Evolutionary conservation across 1,140 invertebrate genomes (phyloP).

Genomic region (Venturia canescens): DNA sequence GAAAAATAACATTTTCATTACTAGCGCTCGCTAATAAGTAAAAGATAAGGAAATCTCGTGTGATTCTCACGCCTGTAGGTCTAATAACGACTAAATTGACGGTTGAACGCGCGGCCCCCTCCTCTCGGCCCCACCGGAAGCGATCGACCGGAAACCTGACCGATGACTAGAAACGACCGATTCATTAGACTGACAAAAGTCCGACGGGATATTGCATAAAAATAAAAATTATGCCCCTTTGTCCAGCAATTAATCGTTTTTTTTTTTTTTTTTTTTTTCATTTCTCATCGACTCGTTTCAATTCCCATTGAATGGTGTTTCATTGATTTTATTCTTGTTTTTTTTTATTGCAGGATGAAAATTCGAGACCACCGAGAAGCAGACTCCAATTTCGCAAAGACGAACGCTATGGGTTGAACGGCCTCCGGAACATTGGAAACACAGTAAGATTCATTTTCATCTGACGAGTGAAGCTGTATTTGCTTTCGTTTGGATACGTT

Average conservation of each 20-base stretch:
- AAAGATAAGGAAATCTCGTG: no score
- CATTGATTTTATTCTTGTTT: conserved; percentile 24
- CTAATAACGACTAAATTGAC: conserved; percentile 31
- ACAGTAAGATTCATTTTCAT: conserved; percentile 79
- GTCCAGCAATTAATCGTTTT: conserved; percentile 14
- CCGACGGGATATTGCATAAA: conserved; percentile 25
- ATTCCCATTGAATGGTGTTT: neutral
- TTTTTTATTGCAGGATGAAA: conserved; percentile 68
- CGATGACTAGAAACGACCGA: conserved; percentile 35
- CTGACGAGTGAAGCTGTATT: no score
- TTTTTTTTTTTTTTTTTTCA: neutral
- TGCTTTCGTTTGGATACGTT: neutral
- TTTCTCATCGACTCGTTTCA: neutral
- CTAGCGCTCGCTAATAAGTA: no score
- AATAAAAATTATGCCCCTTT: neutral
- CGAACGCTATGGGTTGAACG: conserved; percentile 84
- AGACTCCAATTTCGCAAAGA: conserved; percentile 65
- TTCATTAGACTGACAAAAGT: conserved; percentile 18
- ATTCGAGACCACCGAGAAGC: conserved; percentile 63
- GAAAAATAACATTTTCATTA: neutral
- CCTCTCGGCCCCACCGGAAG: neutral
- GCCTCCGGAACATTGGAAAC: conserved; percentile 94
- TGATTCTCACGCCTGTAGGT: conserved; percentile 6
- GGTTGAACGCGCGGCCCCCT: neutral
- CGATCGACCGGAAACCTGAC: conserved; percentile 46